Evolutionary conservation across 2,888 invertebrate species (phyloP).

Genomic region (Invenusta paracnida): DNA sequence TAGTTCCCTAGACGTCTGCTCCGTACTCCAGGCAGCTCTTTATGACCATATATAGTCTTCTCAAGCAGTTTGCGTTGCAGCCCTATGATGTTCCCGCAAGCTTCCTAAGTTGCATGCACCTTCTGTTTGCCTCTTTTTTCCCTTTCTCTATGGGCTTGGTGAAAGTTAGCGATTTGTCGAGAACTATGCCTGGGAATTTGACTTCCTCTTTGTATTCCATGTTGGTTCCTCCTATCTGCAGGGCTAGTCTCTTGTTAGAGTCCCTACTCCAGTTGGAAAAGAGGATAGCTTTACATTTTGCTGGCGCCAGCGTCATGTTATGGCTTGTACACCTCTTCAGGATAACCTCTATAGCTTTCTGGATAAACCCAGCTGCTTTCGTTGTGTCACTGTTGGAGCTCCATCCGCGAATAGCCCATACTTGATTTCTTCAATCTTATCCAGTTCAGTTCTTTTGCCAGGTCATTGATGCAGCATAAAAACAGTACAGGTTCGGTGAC

Average conservation of each 20-base stretch:
- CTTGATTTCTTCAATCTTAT: neutral
- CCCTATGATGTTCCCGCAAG: neutral
- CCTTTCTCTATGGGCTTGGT: neutral
- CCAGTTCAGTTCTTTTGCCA: conserved; percentile 16
- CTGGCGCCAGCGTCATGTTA: no score
- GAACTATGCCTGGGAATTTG: no score
- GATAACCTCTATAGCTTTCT: no score
- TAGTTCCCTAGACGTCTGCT: neutral
- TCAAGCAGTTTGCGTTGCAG: neutral
- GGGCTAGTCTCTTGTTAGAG: neutral
- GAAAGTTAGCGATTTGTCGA: neutral
- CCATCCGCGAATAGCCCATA: neutral
- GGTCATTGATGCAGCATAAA: neutral
- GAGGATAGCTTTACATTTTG: neutral
- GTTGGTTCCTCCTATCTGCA: no score
- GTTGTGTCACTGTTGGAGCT: neutral
- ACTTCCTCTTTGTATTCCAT: no score
- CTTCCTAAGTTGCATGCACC: neutral
- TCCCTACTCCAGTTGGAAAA: neutral
- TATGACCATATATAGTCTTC: neutral
- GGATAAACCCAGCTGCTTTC: neutral
- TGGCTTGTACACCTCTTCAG: no score
- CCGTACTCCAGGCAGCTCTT: neutral
- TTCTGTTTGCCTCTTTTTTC: neutral
- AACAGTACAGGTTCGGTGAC: conserved; percentile 8